A percentile compares a stretch with the other conserved stretches of the same genome.
Conservation (phyloP, 2,888 invertebrate genomes). For the Trissolcus brochymenae region DNA sequence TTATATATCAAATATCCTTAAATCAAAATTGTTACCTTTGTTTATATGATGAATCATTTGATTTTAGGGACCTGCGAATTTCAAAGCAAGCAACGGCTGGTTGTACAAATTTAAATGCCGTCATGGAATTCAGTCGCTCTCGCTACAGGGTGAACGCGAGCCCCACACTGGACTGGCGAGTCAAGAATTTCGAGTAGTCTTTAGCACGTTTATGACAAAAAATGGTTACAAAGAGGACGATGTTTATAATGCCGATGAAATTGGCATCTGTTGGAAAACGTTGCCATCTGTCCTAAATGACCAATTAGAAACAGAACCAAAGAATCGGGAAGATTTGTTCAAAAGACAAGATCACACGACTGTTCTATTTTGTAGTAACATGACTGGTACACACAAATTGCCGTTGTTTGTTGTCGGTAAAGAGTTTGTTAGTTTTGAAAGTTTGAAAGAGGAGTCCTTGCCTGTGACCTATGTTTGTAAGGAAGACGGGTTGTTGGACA, state of each 20-base stretch:
- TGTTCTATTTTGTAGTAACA: slow-evolving; percentile 37
- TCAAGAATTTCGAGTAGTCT: slow-evolving; percentile 36
- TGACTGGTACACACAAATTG: slow-evolving; percentile 41
- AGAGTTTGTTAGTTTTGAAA: slow-evolving; percentile 31
- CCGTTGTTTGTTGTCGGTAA: slow-evolving; percentile 42
- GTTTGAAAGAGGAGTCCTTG: slow-evolving; percentile 28
- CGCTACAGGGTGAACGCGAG: slow-evolving; percentile 29
- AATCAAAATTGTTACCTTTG: no score
- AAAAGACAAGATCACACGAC: slow-evolving; percentile 35
- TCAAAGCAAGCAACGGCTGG: slow-evolving; percentile 39
- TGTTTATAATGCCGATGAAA: slow-evolving; percentile 40
- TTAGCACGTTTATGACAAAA: slow-evolving; percentile 31
- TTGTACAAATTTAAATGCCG: slow-evolving; percentile 38
- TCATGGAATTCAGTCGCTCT: slow-evolving; percentile 32
- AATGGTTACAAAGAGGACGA: slow-evolving; percentile 31
- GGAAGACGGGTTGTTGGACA: slow-evolving; percentile 44
- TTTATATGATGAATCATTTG: no score
- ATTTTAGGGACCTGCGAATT: slow-evolving; percentile 16
- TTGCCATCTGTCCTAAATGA: slow-evolving; percentile 10
- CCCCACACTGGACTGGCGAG: slow-evolving; percentile 33
- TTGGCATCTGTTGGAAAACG: slow-evolving; percentile 26
- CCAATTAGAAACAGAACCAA: slow-evolving; percentile 18
- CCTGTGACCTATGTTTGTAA: slow-evolving; percentile 38
- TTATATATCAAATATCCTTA: no score
- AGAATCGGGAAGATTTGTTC: slow-evolving; percentile 30